Percentiles rank a stretch among this genome's conserved stretches.
phyloP scores from a whole-genome alignment of 2,797 vertebrate genomes.

The Hydrophis major region DNA sequence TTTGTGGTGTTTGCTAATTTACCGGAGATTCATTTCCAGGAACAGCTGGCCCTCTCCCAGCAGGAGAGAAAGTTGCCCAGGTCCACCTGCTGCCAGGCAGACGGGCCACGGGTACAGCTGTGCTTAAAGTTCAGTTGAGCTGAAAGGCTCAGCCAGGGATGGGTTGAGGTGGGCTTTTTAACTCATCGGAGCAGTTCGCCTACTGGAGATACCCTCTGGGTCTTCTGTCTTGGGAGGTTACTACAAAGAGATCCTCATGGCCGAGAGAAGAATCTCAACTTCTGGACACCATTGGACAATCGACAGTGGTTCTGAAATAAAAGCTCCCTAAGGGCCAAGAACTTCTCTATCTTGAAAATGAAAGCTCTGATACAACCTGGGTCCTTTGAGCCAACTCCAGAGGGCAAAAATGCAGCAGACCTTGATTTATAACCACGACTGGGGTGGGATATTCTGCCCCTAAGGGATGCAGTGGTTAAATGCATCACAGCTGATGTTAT shows the following conservation, averaged over 20 bases:
- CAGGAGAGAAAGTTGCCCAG: constrained; percentile 68
- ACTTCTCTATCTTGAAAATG: not conserved
- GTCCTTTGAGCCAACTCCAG: not conserved
- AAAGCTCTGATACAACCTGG: not conserved
- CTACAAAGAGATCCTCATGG: constrained; percentile 16
- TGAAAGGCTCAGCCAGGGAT: constrained; percentile 56
- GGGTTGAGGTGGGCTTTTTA: constrained; percentile 39
- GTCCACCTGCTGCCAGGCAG: constrained; percentile 73
- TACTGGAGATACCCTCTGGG: constrained; percentile 28
- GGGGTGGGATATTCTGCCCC: no score
- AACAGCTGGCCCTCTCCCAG: constrained; percentile 75
- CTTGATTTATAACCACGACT: no score
- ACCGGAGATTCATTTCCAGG: constrained; percentile 70
- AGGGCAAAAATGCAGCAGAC: not conserved
- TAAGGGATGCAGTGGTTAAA: no score
- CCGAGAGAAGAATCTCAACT: constrained; percentile 4
- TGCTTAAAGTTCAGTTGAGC: constrained; percentile 67
- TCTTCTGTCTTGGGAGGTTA: not conserved
- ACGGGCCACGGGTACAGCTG: constrained; percentile 65
- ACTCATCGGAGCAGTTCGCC: constrained; percentile 34
- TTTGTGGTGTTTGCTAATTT: constrained; percentile 76
- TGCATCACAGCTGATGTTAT: no score
- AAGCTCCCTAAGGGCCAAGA: not conserved
- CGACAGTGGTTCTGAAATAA: not conserved
- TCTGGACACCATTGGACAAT: constrained; percentile 32